Conservation (phyloP, 2,888 invertebrate species). For the Noctua fimbriata region DNA sequence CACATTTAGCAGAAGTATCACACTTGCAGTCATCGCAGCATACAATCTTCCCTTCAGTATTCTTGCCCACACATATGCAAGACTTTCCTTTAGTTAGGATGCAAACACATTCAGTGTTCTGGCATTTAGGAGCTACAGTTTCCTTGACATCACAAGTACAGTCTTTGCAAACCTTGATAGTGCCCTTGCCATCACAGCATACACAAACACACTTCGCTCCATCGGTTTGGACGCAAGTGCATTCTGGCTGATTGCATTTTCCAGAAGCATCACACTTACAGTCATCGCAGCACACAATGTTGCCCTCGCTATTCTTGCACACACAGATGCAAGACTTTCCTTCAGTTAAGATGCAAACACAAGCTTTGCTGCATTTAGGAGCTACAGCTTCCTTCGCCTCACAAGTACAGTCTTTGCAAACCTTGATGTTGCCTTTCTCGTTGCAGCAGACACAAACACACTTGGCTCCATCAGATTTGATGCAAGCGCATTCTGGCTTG, state of each 20-base stretch:
- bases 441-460: slow-evolving; percentile 69
- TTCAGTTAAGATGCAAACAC: slow-evolving; percentile 61
- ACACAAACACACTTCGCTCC: slow-evolving; percentile 49
- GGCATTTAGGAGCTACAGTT: slow-evolving; percentile 28
- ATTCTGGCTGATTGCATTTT: slow-evolving; percentile 58
- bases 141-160: slow-evolving; percentile 37
- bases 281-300: slow-evolving; percentile 63
- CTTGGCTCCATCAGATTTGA: slow-evolving; percentile 55
- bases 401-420: slow-evolving; percentile 65
- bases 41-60: slow-evolving; percentile 39
- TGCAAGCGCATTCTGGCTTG: slow-evolving; percentile 59
- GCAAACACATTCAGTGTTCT: slow-evolving; percentile 56
- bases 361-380: slow-evolving; percentile 45
- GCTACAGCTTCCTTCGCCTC: neutral
- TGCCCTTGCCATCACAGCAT: slow-evolving; percentile 44
- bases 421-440: neutral
- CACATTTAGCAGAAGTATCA: slow-evolving; percentile 32
- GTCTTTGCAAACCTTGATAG: slow-evolving; percentile 44
- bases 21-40: slow-evolving; percentile 66
- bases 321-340: slow-evolving; percentile 63
- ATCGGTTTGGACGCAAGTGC: slow-evolving; percentile 39
- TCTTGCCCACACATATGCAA: slow-evolving; percentile 54
- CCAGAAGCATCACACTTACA: slow-evolving; percentile 60
- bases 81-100: slow-evolving; percentile 61
- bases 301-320: slow-evolving; percentile 54